phyloP scores from a whole-genome alignment of 1,140 invertebrate genomes.

The Drosophila persimilis region DNA sequence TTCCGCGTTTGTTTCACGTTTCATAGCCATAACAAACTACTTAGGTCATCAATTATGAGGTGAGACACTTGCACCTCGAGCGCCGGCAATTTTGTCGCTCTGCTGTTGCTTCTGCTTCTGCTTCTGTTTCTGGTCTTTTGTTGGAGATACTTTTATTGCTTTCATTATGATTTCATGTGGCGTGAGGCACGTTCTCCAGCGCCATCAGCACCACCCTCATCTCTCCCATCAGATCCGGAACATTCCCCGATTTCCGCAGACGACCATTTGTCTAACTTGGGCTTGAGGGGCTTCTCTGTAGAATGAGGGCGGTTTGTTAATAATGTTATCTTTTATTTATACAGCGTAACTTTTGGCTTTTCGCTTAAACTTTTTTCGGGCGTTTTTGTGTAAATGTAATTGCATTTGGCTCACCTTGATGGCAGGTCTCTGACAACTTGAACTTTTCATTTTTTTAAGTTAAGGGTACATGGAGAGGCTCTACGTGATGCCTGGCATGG shows the following conservation, averaged over 20 bases:
- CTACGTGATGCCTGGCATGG: no score
- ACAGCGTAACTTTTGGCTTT: slow-evolving; percentile 45
- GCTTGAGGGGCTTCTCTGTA: slow-evolving; percentile 37
- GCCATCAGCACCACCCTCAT: not conserved
- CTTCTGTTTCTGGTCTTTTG: slow-evolving; percentile 28
- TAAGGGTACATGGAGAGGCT: not conserved
- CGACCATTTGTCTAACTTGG: slow-evolving; percentile 75
- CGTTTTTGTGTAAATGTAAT: slow-evolving; percentile 17
- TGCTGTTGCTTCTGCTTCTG: slow-evolving; percentile 11
- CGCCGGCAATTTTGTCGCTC: slow-evolving; percentile 1
- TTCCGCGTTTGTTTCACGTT: slow-evolving; percentile 61
- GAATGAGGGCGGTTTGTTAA: slow-evolving; percentile 49
- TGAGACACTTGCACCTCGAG: slow-evolving; percentile 42
- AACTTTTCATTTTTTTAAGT: not conserved
- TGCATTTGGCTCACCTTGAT: slow-evolving; percentile 18
- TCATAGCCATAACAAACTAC: slow-evolving; percentile 77
- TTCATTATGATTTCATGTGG: slow-evolving; percentile 78
- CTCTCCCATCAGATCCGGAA: slow-evolving; percentile 1
- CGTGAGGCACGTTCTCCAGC: slow-evolving; percentile 55
- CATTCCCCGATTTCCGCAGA: slow-evolving; percentile 30
- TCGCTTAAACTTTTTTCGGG: slow-evolving; percentile 28
- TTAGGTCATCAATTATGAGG: slow-evolving; percentile 79
- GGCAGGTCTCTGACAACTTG: not conserved
- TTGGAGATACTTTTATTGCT: slow-evolving; percentile 75
- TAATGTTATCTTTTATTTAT: slow-evolving; percentile 81